Percentiles rank a stretch among this genome's conserved stretches.
These are phyloP conservation scores for Bradypodion pumilum DNA, from an alignment of 2,797 vertebrate genomes.

Conservation along the genomic window DNA sequence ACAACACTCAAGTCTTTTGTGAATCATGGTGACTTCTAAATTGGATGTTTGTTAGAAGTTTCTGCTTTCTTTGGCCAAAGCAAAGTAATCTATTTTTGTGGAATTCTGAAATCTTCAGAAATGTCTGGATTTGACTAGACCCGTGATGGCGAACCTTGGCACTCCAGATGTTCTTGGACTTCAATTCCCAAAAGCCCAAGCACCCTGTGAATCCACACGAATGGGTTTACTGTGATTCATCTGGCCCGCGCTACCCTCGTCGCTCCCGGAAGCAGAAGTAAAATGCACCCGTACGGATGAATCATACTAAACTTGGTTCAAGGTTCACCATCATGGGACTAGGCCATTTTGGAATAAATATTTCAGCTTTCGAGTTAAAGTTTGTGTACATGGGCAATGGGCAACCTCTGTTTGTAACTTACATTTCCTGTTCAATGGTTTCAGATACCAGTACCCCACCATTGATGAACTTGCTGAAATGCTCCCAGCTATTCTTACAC, in stretches of 20 bases:
- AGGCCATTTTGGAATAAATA: neutral
- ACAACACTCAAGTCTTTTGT: neutral
- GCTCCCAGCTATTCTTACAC: conserved; percentile 87
- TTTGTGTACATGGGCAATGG: neutral
- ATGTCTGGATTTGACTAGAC: neutral
- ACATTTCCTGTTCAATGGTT: conserved; percentile 50
- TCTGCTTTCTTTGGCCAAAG: neutral
- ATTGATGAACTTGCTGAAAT: conserved; percentile 95
- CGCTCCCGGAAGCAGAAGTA: too few relatives aligned
- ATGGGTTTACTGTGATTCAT: too few relatives aligned
- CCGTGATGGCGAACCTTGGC: too few relatives aligned
- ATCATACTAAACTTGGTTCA: too few relatives aligned
- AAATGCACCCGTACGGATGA: too few relatives aligned
- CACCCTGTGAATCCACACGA: too few relatives aligned
- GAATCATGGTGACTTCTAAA: neutral
- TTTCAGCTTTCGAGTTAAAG: neutral
- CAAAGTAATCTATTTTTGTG: neutral
- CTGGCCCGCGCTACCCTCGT: too few relatives aligned
- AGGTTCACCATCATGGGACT: too few relatives aligned
- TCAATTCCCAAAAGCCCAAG: too few relatives aligned
- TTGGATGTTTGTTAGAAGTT: neutral
- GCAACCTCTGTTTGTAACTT: conserved; percentile 16
- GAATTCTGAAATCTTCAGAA: neutral
- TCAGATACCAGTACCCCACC: conserved; percentile 91
- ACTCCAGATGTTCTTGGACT: too few relatives aligned